These are phyloP conservation scores for Crossoptilon crossoptilon DNA, from an alignment of 2,797 vertebrate species.

Conservation along the genomic window DNA sequence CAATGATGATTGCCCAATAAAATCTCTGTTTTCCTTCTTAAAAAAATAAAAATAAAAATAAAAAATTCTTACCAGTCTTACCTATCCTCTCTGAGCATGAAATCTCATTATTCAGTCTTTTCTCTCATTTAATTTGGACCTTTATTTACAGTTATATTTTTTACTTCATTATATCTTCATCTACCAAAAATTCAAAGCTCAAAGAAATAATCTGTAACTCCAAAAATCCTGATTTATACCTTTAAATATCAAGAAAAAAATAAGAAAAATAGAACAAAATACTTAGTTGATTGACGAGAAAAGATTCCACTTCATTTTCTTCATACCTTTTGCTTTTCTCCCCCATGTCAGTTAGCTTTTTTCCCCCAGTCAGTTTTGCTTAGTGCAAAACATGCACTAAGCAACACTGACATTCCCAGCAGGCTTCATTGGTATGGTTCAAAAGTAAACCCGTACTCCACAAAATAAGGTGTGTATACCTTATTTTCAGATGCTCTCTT, in stretches of 20 bases:
- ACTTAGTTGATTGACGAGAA: background rate
- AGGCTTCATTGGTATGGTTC: background rate
- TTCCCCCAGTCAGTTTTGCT: accelerated
- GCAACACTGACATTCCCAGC: background rate
- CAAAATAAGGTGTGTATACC: background rate
- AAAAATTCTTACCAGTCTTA: background rate
- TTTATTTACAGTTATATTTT: background rate
- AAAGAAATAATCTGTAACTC: background rate
- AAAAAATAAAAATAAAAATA: background rate
- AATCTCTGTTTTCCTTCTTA: background rate
- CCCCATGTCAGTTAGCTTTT: background rate
- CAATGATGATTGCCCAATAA: background rate
- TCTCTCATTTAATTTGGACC: background rate
- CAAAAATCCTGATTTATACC: background rate
- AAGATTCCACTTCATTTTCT: background rate
- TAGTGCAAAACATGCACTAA: background rate
- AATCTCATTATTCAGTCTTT: background rate
- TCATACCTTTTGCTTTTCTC: background rate
- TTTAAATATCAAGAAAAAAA: background rate
- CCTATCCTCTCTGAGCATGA: background rate
- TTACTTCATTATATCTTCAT: background rate
- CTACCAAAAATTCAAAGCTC: background rate
- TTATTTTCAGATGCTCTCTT: background rate
- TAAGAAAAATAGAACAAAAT: background rate
- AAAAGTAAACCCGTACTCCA: background rate